Evolutionary conservation across 2,888 invertebrate genomes (phyloP).

Genomic region (Drosophila parthenogenetica): DNA sequence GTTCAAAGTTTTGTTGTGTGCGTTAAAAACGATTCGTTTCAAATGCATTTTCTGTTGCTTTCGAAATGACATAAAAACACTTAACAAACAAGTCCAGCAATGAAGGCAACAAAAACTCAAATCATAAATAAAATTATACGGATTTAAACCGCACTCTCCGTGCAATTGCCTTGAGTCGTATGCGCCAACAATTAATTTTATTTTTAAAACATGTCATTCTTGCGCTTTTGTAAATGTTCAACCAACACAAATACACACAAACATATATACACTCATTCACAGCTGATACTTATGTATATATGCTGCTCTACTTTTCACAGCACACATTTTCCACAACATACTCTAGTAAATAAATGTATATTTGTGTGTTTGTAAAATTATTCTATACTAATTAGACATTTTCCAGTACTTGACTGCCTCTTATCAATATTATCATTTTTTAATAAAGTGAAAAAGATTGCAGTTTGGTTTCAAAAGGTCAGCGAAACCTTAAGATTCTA

Average conservation of each 20-base stretch:
- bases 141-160: conserved; percentile 30
- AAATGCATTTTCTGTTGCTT: conserved; percentile 25
- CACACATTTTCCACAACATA: conserved; percentile 3
- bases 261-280: conserved; percentile 2
- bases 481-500: conserved; percentile 12
- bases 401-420: conserved; percentile 20
- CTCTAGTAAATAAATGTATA: not conserved
- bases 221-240: conserved; percentile 48
- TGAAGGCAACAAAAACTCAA: not conserved
- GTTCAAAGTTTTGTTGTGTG: conserved; percentile 37
- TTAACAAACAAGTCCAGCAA: conserved; percentile 8
- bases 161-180: conserved; percentile 31
- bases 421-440: conserved; percentile 66
- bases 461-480: conserved; percentile 40
- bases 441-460: conserved; percentile 38
- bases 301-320: conserved; percentile 29
- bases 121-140: conserved; percentile 15
- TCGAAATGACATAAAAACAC: conserved; percentile 37
- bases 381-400: conserved; percentile 53
- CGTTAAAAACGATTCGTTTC: not conserved
- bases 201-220: conserved; percentile 52
- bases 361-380: too few species aligned
- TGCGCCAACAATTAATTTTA: conserved; percentile 28
- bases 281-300: conserved; percentile 19
- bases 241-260: not conserved